Evolutionary conservation across 2,888 invertebrate genomes (phyloP).

Genomic region (Drosophila buzzatii): DNA sequence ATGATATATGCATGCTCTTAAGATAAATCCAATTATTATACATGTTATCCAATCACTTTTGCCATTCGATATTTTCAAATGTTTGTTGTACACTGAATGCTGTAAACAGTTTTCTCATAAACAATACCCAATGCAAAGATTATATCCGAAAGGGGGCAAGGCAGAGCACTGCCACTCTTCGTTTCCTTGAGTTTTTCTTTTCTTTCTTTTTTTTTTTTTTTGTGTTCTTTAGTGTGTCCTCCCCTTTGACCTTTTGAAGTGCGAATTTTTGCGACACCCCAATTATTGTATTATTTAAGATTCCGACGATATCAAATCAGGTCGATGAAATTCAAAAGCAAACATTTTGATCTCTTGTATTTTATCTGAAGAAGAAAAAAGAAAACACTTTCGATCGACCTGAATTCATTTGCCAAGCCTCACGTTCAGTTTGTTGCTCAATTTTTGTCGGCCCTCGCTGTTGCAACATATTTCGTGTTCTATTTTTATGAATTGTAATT

Average conservation of each 20-base stretch:
- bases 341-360: not conserved
- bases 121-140: slow-evolving; percentile 46
- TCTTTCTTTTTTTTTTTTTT: not conserved
- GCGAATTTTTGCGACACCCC: slow-evolving; percentile 44
- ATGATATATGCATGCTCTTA: slow-evolving; percentile 61
- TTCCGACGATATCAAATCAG: slow-evolving; percentile 21
- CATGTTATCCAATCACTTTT: slow-evolving; percentile 55
- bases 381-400: slow-evolving; percentile 31
- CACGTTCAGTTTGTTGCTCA: slow-evolving; percentile 56
- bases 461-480: slow-evolving; percentile 58
- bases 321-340: slow-evolving; percentile 31
- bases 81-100: slow-evolving; percentile 62
- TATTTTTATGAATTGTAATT: slow-evolving; percentile 50
- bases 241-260: slow-evolving; percentile 35
- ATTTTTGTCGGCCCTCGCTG: slow-evolving; percentile 62
- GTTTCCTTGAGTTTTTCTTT: slow-evolving; percentile 1
- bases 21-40: slow-evolving; percentile 51
- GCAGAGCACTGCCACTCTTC: slow-evolving; percentile 37
- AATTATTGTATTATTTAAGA: slow-evolving; percentile 49
- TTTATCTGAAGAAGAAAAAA: slow-evolving; percentile 6
- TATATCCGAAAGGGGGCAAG: slow-evolving; percentile 28
- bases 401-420: slow-evolving; percentile 41
- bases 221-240: slow-evolving; percentile 35
- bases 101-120: slow-evolving; percentile 60
- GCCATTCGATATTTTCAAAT: slow-evolving; percentile 55